Percentiles rank a stretch among this genome's conserved stretches.
Evolutionary conservation across 2,113 vertebrate genomes (phyloP).

Genomic region (Pseudois nayaur): DNA sequence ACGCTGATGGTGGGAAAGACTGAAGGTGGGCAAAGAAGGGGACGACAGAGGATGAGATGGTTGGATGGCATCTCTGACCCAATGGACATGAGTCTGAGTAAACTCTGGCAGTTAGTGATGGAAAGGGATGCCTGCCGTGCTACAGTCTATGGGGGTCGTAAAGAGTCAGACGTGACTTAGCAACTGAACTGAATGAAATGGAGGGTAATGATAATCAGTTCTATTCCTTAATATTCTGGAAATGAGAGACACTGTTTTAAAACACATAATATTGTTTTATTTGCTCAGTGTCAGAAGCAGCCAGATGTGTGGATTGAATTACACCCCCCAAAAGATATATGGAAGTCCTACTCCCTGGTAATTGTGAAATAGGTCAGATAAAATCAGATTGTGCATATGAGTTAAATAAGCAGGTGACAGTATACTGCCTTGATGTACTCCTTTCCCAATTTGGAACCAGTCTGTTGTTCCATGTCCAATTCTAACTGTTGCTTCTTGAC

Average conservation of each 20-base stretch:
- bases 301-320: not conserved
- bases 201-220: not conserved
- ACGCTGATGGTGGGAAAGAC: not conserved
- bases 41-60: not conserved
- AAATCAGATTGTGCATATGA: not conserved
- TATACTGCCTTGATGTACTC: not conserved
- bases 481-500: not conserved
- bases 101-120: not conserved
- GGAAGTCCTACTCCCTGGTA: not conserved
- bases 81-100: not conserved
- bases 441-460: not conserved
- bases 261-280: not conserved
- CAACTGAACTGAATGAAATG: not conserved
- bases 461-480: not conserved
- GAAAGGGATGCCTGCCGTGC: fast-evolving
- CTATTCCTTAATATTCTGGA: not conserved
- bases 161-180: not conserved
- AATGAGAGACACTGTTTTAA: not conserved
- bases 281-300: not conserved
- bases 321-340: not conserved
- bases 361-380: not conserved
- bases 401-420: not conserved
- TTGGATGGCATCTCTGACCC: not conserved
- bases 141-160: not conserved
- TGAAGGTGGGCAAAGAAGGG: not conserved